Evolutionary conservation across 1,140 invertebrate species (phyloP).

Genomic region (Pomacea maculata): DNA sequence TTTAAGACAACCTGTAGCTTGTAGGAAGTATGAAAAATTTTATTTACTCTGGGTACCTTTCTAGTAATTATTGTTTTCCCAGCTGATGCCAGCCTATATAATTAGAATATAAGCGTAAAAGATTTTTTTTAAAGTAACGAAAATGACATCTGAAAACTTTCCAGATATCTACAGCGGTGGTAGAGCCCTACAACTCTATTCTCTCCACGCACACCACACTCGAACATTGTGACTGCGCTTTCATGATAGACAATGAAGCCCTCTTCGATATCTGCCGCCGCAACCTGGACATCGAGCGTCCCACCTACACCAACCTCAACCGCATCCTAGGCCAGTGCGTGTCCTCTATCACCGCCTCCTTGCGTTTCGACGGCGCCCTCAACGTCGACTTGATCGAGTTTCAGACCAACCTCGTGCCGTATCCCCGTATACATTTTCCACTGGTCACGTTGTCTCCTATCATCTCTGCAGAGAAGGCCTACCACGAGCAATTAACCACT

Average conservation of each 20-base stretch:
- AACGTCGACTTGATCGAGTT: constrained; percentile 87
- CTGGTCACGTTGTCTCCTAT: constrained; percentile 62
- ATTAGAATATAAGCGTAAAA: neutral
- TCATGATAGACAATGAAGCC: constrained; percentile 84
- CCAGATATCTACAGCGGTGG: constrained; percentile 63
- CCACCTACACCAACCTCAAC: constrained; percentile 53
- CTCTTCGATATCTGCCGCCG: constrained; percentile 91
- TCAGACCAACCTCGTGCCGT: constrained; percentile 69
- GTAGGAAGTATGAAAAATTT: neutral
- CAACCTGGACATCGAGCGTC: constrained; percentile 79
- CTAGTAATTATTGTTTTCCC: neutral
- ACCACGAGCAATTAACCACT: constrained; percentile 68
- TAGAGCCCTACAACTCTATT: constrained; percentile 67
- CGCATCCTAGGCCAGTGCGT: constrained; percentile 65
- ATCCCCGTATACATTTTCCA: constrained; percentile 64
- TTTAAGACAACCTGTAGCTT: neutral
- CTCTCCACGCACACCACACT: constrained; percentile 66
- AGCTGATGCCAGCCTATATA: neutral
- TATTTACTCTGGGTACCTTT: neutral
- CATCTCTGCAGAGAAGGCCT: constrained; percentile 62
- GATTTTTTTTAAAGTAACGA: neutral
- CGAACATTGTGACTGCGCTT: constrained; percentile 66
- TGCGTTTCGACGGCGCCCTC: constrained; percentile 86
- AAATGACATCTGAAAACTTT: neutral
- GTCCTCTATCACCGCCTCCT: constrained; percentile 70